Base-by-base conservation (phyloP, 2,113 vertebrate species). In the Syngnathus typhle region DNA sequence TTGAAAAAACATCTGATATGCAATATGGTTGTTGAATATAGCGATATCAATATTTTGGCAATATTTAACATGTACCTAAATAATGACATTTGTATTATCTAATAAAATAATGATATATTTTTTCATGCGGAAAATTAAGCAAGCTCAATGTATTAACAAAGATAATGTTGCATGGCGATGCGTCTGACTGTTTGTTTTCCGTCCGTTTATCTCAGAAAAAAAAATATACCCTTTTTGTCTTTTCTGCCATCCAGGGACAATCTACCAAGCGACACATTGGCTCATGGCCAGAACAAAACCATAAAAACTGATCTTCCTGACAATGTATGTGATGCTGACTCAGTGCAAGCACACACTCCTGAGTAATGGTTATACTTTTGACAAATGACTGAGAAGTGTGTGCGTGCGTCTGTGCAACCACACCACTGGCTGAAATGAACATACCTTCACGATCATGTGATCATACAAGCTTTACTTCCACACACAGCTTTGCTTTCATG, bases 331-430 rank as follows among this genome's bases (percentile, higher is more conserved):
- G 65, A 72, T 47, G 65, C 67, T 70, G 19, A 56, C 62, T 78
- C 72, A 71, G 74, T 75, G 69, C 63, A 84, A 86, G 81, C 15
- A 79, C 39, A 58, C 64, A 58, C 49, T 56, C 64, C 54, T 64
- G 37, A 27, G 11, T 23, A 27, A 55, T 13, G 21, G 23, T 55
- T 23, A 55, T 27, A 55, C 21, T 82, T 81, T 76, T 81, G 66
- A 69, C 81, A 75, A 59, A 49, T 68, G 70, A 61, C 63, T 64
- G 77, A 63, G 71, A 32, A 32, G 80, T 71, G 41, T 61, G 1
- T 41, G 39, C 10, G 9, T 23, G 27, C 70, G 61, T 65, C 65
- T 60, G 72, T 13, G 23, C 2, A 11, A 70, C 59, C 21, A 44
- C 55, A 8, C 9, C 13, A 1, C 11, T 19, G 36, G 62, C 32